Evolutionary conservation across 2,113 vertebrate species (phyloP).

Genomic region (Notiomystis cincta): DNA sequence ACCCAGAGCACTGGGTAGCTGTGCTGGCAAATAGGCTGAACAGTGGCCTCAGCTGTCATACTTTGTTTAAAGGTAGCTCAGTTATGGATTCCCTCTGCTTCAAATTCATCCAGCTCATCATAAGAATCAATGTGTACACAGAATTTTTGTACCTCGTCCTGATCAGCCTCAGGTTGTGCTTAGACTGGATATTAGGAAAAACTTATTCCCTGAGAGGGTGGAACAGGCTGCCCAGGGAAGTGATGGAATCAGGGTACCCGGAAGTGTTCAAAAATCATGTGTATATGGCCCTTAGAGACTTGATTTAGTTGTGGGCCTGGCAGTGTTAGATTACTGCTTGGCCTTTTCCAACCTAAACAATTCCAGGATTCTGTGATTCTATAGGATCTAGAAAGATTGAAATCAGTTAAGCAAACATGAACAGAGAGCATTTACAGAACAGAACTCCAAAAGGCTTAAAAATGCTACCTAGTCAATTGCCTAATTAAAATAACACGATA

Average conservation of each 20-base stretch:
- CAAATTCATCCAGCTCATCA: background rate
- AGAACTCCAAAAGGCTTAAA: background rate
- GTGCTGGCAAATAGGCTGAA: background rate
- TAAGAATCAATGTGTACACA: background rate
- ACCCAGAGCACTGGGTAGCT: background rate
- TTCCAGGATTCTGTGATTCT: background rate
- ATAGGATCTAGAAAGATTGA: background rate
- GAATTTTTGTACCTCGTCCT: background rate
- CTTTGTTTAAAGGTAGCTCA: background rate
- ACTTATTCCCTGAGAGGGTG: background rate
- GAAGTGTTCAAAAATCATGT: background rate
- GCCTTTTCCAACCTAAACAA: background rate
- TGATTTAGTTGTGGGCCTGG: background rate
- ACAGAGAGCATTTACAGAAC: background rate
- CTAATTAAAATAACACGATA: background rate
- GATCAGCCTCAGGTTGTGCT: background rate
- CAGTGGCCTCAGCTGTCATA: background rate
- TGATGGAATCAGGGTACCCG: rapidly evolving
- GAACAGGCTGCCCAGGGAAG: background rate
- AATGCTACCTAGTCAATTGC: background rate
- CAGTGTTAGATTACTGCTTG: background rate
- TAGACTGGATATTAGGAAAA: background rate
- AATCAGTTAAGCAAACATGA: background rate
- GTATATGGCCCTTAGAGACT: background rate
- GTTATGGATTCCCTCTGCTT: background rate